Percentiles rank a stretch among this genome's conserved stretches.
phyloP scores from a whole-genome alignment of 1,140 invertebrate genomes.

The Stegodyphus mimosarum region DNA sequence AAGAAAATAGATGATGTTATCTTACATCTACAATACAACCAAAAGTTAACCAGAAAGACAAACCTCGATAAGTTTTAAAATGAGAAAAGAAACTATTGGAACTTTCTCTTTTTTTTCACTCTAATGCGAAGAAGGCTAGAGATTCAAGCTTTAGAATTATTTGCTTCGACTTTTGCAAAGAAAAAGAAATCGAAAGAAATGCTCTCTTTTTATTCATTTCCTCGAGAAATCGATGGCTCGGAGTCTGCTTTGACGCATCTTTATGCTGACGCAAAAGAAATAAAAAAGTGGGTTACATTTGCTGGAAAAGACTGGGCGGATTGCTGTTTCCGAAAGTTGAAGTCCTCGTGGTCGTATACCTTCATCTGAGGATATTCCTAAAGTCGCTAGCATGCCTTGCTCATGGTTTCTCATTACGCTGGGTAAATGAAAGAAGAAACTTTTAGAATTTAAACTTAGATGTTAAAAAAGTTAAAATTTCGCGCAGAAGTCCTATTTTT shows the following conservation, averaged over 20 bases:
- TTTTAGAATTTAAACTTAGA: too few species aligned
- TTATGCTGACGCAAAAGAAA: background rate
- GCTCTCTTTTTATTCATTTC: conserved; percentile 20
- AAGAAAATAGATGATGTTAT: too few species aligned
- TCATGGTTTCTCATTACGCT: too few species aligned
- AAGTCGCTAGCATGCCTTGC: too few species aligned
- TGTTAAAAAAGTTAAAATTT: too few species aligned
- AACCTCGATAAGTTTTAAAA: background rate
- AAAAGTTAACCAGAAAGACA: too few species aligned
- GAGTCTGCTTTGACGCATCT: conserved; percentile 10
- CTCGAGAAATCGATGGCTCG: conserved; percentile 26
- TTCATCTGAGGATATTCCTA: too few species aligned
- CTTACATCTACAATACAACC: too few species aligned
- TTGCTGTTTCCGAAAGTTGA: too few species aligned
- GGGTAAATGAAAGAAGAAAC: too few species aligned
- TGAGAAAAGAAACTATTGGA: background rate
- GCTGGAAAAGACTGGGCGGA: conserved; percentile 1
- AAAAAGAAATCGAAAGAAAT: conserved; percentile 4
- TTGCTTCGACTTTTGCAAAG: conserved; percentile 19
- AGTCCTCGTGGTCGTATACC: too few species aligned
- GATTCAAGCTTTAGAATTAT: conserved; percentile 25
- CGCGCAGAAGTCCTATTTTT: too few species aligned
- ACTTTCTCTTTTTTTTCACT: background rate
- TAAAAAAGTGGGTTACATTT: conserved; percentile 30
- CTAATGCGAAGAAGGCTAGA: background rate